Evolutionary conservation across 2,113 vertebrate species (phyloP), one percentile per base, ranked within the genome.

Genomic region (Istiophorus platypterus): DNA sequence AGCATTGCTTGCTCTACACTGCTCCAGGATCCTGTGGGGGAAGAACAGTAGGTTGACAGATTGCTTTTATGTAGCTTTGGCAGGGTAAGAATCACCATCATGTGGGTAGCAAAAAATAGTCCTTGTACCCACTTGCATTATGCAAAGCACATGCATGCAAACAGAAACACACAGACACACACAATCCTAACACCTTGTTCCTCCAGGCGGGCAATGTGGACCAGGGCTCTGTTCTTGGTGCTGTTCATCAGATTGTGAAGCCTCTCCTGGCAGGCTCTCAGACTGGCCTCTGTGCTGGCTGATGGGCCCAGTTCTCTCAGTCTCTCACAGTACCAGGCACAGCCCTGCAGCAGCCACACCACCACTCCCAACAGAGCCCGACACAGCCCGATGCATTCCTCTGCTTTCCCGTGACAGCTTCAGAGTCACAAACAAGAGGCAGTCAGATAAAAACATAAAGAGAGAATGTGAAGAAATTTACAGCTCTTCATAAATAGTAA

Each of bases 321-420:
- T 82, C 91, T 95, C 85, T 99, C 97, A 0, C 96, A 92, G 34
- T 97, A 99, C 92, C 95, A 97, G 14, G 95, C 81, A 0, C 97
- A 96, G 3, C 97, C 98, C 85, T 97, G 97, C 85, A 99, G 95
- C 80, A 99, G 95, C 98, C 98, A 99, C 83, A 95, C 96, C 59
- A 97, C 94, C 80, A 96, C 95, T 27, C 95, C 96, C 63, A 98
- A 95, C 82, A 99, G 94, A 0, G 98, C 96, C 27, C 98, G 96
- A 88, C 98, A 99, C 56, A 99, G 95, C 13, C 97, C 97, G 0
- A 99, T 96, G 91, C 98, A 99, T 90, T 99, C 98, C 93, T 99
- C 98, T 0, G 97, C 97, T 91, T 99, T 99, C 72, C 98, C 98
- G 0, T 99, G 96, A 90, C 98, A 99, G 94, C 98, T 99, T 51